Base-by-base conservation (phyloP, 2,888 invertebrate genomes). In the Cantharis lateralis region DNA sequence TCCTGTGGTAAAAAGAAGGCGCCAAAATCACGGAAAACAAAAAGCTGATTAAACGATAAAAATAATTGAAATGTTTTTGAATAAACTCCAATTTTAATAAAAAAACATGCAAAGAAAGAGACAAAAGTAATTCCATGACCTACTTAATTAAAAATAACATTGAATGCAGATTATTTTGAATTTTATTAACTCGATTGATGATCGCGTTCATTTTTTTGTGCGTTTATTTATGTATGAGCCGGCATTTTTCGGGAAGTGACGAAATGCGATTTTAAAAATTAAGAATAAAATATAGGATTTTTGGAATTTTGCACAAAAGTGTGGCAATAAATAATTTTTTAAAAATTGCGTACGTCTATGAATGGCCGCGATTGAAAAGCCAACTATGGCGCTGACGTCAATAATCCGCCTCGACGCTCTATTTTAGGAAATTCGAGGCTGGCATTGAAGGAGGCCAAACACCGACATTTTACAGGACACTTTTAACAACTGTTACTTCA, bases 351-450 rank as follows among this genome's bases (percentile, higher is more conserved):
- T 48, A 48, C 48, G 66, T 75, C 24, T 66, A 66, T 24, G 66
- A 74, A 66, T 70, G 73, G 73, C 72, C 76, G 70, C 32, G 70
- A 68, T 74, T 70, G 71, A 70, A 82, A 81, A 81, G 78, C 75
- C 75, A 68, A 78, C 77, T 78, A 80, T 71, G 69, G 80, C 77
- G 75, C 70, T 83, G 81, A 83, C 83, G 83, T 82, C 80, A 83
- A 77, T 81, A 78, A 72, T 75, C 80, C 79, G 79, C 81, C 79
- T 80, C 79, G 76, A 77, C 83, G 79, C 81, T 81, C 83, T 83
- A 83, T 83, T 83, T 83, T 83, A 83, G 83, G 83, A 83, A 81
- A 80, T 80, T 75, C 74, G 75, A 80, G 74, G 78, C 80, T 82
- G 81, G 79, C 83, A 82, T 82, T 82, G 81, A 81, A 78, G 72